Evolutionary conservation across 2,113 vertebrate genomes (phyloP).

Genomic region (Nannospalax galili): DNA sequence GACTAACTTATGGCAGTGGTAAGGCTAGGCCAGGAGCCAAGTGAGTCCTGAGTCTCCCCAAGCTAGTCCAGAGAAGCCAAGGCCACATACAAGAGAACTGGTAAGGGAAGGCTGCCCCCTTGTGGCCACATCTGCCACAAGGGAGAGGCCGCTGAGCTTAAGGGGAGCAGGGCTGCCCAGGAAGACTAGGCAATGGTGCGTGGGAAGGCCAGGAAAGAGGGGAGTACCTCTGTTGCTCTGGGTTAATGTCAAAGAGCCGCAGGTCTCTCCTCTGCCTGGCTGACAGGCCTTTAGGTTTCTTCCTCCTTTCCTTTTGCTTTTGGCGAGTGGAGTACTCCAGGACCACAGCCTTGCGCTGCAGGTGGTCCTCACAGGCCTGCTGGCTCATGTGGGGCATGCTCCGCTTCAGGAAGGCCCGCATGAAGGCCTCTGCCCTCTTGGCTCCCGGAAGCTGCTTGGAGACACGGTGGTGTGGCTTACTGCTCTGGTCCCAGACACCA

Average conservation of each 20-base stretch:
- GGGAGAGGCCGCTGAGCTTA: not conserved
- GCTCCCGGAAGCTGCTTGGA: constrained; percentile 78
- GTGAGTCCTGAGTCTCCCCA: not conserved
- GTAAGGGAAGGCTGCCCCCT: constrained; percentile 64
- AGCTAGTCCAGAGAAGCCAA: not conserved
- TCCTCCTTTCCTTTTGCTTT: constrained; percentile 80
- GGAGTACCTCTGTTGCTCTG: constrained; percentile 90
- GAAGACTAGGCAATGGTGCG: rapidly evolving
- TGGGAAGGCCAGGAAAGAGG: not conserved
- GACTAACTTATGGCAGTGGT: not conserved
- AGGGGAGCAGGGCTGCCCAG: too few species aligned
- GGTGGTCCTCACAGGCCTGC: constrained; percentile 68
- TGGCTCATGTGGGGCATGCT: constrained; percentile 78
- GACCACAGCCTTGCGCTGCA: constrained; percentile 90
- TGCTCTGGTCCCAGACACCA: not conserved
- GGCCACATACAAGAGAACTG: not conserved
- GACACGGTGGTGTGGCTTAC: rapidly evolving
- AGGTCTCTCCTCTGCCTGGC: constrained; percentile 88
- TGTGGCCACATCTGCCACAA: constrained; percentile 55
- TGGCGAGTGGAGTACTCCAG: constrained; percentile 85
- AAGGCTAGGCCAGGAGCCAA: not conserved
- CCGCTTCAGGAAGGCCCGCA: constrained; percentile 89
- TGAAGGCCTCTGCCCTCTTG: constrained; percentile 86
- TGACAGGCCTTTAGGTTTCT: constrained; percentile 87
- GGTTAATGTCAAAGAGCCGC: constrained; percentile 90